A percentile compares a stretch with the other conserved stretches of the same genome.
Evolutionary conservation across 2,113 vertebrate genomes (phyloP).

Genomic region (Pangasianodon hypophthalmus): DNA sequence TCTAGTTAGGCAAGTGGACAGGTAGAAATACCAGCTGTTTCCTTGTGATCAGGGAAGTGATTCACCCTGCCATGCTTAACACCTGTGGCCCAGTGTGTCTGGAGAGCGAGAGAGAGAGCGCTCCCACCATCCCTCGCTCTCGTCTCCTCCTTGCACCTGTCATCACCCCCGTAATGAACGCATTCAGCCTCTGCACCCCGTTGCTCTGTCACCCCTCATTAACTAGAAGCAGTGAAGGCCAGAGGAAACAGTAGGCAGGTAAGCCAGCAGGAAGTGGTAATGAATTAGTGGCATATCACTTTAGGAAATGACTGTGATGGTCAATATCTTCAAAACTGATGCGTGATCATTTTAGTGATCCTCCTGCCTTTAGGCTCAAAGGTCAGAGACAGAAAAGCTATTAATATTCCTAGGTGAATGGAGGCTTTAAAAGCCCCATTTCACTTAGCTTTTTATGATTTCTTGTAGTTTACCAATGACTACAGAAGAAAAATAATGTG

Average conservation of each 20-base stretch:
- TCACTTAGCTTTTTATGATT: background rate
- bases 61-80: slow-evolving; percentile 11
- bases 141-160: slow-evolving; percentile 34
- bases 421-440: background rate
- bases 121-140: background rate
- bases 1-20: slow-evolving; percentile 44
- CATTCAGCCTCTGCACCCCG: slow-evolving; percentile 30
- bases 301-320: slow-evolving; percentile 11
- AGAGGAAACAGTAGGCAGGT: slow-evolving; percentile 25
- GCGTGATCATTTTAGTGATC: background rate
- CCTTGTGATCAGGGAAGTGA: slow-evolving; percentile 42
- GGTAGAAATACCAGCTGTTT: slow-evolving; percentile 33
- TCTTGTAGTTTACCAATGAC: background rate
- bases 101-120: background rate
- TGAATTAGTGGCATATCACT: slow-evolving; percentile 38
- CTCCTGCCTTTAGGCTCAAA: background rate
- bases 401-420: background rate
- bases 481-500: background rate
- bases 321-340: background rate
- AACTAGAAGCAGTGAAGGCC: slow-evolving; percentile 8
- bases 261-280: slow-evolving; percentile 30
- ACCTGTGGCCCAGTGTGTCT: background rate
- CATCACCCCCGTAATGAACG: slow-evolving; percentile 50
- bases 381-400: background rate
- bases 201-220: slow-evolving; percentile 49